phyloP scores from a whole-genome alignment of 2,797 vertebrate genomes.

The Helicolenus hilgendorfi region DNA sequence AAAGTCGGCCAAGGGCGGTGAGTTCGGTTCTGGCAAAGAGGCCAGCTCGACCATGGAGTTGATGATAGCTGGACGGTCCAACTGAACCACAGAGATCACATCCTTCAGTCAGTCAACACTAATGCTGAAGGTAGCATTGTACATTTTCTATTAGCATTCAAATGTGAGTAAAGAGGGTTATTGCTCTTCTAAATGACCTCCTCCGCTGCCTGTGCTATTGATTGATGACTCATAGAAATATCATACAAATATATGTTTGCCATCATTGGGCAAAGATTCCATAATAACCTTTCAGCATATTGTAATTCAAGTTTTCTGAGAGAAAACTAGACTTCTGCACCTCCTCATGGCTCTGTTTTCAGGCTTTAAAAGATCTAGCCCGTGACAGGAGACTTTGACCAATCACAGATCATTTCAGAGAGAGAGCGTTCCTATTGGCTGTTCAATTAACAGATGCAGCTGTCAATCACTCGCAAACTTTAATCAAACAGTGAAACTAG shows the following conservation, averaged over 20 bases:
- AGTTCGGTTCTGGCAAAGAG: constrained; percentile 46
- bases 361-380: too few species aligned
- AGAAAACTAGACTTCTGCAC: too few species aligned
- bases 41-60: constrained; percentile 58
- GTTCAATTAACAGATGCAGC: too few species aligned
- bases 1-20: background rate
- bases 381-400: too few species aligned
- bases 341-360: too few species aligned
- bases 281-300: too few species aligned
- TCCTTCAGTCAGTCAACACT: constrained; percentile 9
- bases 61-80: constrained; percentile 79
- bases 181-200: background rate
- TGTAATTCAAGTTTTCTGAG: too few species aligned
- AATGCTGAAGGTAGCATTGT: background rate
- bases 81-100: constrained; percentile 65
- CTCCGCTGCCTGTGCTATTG: background rate
- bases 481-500: too few species aligned
- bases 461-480: too few species aligned
- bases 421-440: too few species aligned
- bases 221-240: background rate
- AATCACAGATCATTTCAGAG: too few species aligned
- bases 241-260: background rate
- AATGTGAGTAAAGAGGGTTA: background rate
- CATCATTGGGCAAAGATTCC: too few species aligned
- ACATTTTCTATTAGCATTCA: background rate